phyloP scores from a whole-genome alignment of 2,797 vertebrate genomes.

The Pitangus sulphuratus region DNA sequence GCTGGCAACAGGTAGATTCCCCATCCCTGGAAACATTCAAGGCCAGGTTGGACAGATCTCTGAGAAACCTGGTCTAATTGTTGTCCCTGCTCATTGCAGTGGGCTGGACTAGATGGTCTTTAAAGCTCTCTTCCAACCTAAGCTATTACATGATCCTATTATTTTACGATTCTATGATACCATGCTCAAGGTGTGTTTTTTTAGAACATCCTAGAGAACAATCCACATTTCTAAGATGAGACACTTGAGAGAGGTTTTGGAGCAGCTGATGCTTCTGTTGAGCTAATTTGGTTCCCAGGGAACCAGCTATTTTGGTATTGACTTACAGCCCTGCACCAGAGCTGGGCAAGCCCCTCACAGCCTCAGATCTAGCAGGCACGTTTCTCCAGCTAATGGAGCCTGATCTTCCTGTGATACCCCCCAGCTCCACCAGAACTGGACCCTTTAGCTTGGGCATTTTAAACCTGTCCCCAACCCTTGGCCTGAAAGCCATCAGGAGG shows the following conservation, averaged over 20 bases:
- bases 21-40: background rate
- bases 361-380: background rate
- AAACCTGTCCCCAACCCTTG: fast-evolving
- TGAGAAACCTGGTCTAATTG: background rate
- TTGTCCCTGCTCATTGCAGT: background rate
- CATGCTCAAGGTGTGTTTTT: background rate
- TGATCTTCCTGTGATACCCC: background rate
- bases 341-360: background rate
- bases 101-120: background rate
- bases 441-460: background rate
- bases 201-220: background rate
- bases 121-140: background rate
- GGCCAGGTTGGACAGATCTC: background rate
- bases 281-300: background rate
- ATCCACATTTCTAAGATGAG: background rate
- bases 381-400: background rate
- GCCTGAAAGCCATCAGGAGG: background rate
- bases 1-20: background rate
- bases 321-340: background rate
- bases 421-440: background rate
- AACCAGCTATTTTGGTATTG: background rate
- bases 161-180: background rate
- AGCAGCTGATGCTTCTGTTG: background rate
- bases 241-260: background rate
- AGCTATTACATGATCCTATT: background rate